phyloP scores from a whole-genome alignment of 1,140 invertebrate genomes.

The Drosophila quadrilineata region DNA sequence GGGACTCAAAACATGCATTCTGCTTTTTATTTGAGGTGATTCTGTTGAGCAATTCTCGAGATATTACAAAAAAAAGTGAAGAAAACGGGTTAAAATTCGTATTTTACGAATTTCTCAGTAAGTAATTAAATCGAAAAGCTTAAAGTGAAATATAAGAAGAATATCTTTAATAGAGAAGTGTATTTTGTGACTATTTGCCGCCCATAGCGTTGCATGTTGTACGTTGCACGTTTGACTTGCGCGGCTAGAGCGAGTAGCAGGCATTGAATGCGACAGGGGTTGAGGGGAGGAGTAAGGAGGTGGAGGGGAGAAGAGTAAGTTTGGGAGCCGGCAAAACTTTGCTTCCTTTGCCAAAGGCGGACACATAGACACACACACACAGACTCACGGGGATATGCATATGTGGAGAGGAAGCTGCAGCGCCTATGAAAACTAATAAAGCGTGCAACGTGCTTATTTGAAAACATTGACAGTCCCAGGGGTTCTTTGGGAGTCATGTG shows the following conservation, averaged over 20 bases:
- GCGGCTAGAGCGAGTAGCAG: no score
- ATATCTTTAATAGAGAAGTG: slow-evolving; percentile 43
- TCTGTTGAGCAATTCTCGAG: no score
- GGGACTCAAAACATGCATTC: no score
- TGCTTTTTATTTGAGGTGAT: no score
- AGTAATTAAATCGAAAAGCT: no score
- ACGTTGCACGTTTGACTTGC: slow-evolving; percentile 68
- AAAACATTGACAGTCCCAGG: slow-evolving; percentile 56
- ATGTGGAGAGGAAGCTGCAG: slow-evolving; percentile 4
- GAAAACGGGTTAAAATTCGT: no score
- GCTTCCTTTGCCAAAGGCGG: slow-evolving; percentile 38
- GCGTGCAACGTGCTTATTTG: slow-evolving; percentile 77
- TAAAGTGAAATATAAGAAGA: no score
- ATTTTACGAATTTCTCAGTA: no score
- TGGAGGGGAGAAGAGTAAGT: neutral
- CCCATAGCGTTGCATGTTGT: slow-evolving; percentile 62
- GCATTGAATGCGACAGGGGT: no score
- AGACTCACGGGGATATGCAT: neutral
- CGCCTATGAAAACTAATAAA: slow-evolving; percentile 79
- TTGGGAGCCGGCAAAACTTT: slow-evolving; percentile 45
- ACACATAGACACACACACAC: slow-evolving; percentile 1
- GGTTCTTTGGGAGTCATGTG: neutral
- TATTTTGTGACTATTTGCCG: slow-evolving; percentile 41
- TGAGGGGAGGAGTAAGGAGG: neutral
- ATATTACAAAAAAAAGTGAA: no score